A percentile compares a stretch with the other conserved stretches of the same genome.
Conservation (phyloP, 2,113 vertebrate genomes). For the Oxyura jamaicensis region DNA sequence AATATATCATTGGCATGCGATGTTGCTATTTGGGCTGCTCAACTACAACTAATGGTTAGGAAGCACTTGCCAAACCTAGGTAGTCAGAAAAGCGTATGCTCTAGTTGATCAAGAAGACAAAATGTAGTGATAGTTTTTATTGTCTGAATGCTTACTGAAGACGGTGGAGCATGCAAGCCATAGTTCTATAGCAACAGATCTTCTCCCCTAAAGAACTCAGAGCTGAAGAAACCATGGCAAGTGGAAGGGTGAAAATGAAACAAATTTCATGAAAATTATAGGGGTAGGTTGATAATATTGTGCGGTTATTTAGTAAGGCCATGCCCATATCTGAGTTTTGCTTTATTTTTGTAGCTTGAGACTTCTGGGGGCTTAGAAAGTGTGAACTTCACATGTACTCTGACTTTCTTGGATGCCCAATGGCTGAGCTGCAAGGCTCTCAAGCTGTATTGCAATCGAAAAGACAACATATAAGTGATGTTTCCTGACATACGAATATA, state of each 20-base stretch:
- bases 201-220: neutral
- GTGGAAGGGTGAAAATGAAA: neutral
- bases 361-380: neutral
- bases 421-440: slow-evolving; percentile 26
- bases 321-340: neutral
- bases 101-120: neutral
- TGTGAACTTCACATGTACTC: slow-evolving; percentile 56
- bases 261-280: neutral
- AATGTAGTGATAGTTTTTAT: neutral
- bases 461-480: slow-evolving; percentile 24
- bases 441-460: neutral
- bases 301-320: neutral
- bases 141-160: neutral
- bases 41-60: neutral
- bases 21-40: neutral
- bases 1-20: neutral
- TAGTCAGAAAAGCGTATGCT: neutral
- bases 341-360: neutral
- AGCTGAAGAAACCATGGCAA: neutral
- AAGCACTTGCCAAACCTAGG: neutral
- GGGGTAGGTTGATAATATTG: neutral
- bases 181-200: neutral
- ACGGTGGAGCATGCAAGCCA: neutral
- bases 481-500: slow-evolving; percentile 28
- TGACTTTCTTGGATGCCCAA: neutral